Base-by-base conservation (phyloP, 2,797 vertebrate genomes). In the Pipistrellus pygmaeus region DNA sequence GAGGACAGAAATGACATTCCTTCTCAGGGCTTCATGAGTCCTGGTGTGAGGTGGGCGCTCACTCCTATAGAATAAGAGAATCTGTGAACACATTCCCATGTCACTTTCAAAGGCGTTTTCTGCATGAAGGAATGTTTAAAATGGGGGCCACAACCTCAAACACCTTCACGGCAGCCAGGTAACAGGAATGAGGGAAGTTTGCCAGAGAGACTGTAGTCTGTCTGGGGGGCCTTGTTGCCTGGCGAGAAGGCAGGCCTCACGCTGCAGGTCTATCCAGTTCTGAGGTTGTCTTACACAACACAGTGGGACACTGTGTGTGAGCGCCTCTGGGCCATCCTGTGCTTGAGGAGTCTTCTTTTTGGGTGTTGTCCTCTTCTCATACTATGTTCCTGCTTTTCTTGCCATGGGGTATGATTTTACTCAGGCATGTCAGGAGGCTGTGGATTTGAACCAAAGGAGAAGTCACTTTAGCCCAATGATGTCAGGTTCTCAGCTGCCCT, bases 1-100 rank as follows among this genome's bases (percentile, higher is more conserved):
- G 3, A 38, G 83, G 60, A 38, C 55, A 57, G 68, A 80, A 57
- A 21, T 51, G 6, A 2, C 30, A 13, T 41, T 64, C 72, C 27
- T 80, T 35, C 14, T 48, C 2, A 2, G 44, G 13, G n/a, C 15
- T 14, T 83, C 25, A 17, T 0, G 2, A 20, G n/a, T 18, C 38
- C 55, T 77, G 5, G 2, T 66, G 12, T 53, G 72, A 57, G 71
- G 30, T 12, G 38, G 12, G 7, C 11, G 5, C 27, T 71, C 51
- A 25, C 41, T 93, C 5, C 15, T 0, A 0, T 12, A 32, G 80
- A 32, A 32, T 27, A 46, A 23, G 21, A 62, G 66, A 71, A 38
- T 0, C 0, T 17, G 4, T 23, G n/a, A n/a, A 10, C 4, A 18
- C 18, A 21, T 25, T 2, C 2, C 2, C 25, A 10, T 12, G 20